phyloP scores from a whole-genome alignment of 2,888 invertebrate genomes.

The Dicranocentrus wangi region DNA sequence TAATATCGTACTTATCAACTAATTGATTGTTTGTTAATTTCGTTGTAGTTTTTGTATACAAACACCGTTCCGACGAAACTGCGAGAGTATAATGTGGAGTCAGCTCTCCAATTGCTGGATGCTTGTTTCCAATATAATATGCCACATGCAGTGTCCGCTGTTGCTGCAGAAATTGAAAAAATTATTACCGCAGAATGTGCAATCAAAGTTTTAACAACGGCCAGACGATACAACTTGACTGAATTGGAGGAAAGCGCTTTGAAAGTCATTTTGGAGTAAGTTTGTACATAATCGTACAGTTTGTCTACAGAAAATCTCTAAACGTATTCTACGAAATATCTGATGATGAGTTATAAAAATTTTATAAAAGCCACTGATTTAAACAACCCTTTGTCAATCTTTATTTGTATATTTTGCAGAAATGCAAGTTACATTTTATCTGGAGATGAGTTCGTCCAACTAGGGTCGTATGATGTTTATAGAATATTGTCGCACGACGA shows the following conservation, averaged over 20 bases:
- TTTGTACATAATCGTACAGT: neutral
- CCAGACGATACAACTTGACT: neutral
- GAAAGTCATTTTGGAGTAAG: conserved; percentile 8
- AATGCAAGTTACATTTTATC: neutral
- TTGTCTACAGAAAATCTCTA: no score
- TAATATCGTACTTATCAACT: no score
- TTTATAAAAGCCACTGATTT: no score
- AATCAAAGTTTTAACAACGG: conserved; percentile 21
- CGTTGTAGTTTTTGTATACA: conserved; percentile 27
- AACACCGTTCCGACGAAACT: neutral
- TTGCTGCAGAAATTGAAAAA: neutral
- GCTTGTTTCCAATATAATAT: conserved; percentile 11
- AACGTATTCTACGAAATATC: no score
- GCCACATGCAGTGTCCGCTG: neutral
- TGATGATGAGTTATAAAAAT: no score
- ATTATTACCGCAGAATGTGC: neutral
- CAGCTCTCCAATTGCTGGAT: conserved; percentile 12
- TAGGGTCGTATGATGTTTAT: conserved; percentile 29
- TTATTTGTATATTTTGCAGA: no score
- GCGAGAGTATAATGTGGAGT: neutral
- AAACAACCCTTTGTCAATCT: no score
- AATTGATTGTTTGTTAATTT: no score
- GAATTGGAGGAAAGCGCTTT: conserved; percentile 31
- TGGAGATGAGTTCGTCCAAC: neutral
- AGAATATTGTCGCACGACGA: conserved; percentile 42